Evolutionary conservation across 2,797 vertebrate genomes (phyloP).

Genomic region (Uromys caudimaculatus): DNA sequence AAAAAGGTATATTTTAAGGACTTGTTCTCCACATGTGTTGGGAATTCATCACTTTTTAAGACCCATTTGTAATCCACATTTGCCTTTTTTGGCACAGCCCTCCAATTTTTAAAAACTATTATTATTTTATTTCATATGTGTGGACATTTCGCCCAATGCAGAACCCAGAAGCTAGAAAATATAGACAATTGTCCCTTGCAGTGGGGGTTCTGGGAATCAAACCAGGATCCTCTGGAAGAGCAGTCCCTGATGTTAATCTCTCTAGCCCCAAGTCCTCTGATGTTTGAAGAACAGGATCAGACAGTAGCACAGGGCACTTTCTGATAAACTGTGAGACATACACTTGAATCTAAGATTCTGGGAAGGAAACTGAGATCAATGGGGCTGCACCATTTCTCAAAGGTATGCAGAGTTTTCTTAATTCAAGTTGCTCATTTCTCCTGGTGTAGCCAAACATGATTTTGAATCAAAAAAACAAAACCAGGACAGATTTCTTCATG

Average conservation of each 20-base stretch:
- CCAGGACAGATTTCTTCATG: too few species aligned
- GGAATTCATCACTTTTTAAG: background rate
- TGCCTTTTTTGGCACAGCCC: too few species aligned
- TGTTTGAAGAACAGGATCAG: background rate
- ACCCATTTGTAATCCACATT: background rate
- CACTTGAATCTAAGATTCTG: rapidly evolving
- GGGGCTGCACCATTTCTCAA: rapidly evolving
- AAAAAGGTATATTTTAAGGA: background rate
- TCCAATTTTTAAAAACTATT: background rate
- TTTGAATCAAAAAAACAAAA: background rate
- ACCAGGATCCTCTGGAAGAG: background rate
- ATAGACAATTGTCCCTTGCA: background rate
- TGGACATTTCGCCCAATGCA: background rate
- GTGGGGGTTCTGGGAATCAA: background rate
- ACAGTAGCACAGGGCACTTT: rapidly evolving
- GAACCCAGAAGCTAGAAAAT: background rate
- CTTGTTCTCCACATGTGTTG: background rate
- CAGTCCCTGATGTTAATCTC: background rate
- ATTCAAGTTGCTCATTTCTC: background rate
- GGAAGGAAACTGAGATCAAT: background rate
- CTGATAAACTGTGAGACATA: background rate
- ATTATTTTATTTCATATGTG: background rate
- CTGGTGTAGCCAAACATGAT: background rate
- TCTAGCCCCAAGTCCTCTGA: background rate
- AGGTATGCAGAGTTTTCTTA: background rate